A percentile compares a stretch with the other conserved stretches of the same genome.
These are phyloP conservation scores for Channa striata DNA, from an alignment of 2,797 vertebrate genomes.

Conservation along the genomic window DNA sequence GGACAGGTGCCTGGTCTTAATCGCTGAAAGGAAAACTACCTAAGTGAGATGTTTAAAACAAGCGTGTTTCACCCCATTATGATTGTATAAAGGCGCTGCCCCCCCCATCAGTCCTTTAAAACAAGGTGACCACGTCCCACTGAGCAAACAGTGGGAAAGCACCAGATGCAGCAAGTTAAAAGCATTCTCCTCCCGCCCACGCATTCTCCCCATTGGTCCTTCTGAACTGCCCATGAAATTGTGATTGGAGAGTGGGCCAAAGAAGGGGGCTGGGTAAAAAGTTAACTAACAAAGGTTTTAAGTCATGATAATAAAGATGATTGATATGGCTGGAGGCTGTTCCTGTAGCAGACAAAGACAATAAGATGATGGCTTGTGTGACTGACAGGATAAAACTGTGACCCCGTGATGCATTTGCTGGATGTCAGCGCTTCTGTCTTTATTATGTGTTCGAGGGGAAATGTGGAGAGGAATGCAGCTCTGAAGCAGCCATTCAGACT, in stretches of 20 bases:
- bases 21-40: slow-evolving; percentile 82
- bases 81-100: slow-evolving; percentile 76
- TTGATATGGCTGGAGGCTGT: slow-evolving; percentile 84
- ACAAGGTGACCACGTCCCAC: slow-evolving; percentile 88
- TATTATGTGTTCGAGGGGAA: slow-evolving; percentile 66
- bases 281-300: slow-evolving; percentile 86
- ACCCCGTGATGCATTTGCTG: slow-evolving; percentile 72
- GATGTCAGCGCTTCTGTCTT: slow-evolving; percentile 79
- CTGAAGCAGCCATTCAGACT: slow-evolving; percentile 63
- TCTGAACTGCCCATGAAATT: slow-evolving; percentile 84
- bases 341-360: slow-evolving; percentile 81
- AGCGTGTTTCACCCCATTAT: slow-evolving; percentile 84
- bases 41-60: slow-evolving; percentile 84
- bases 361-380: slow-evolving; percentile 74
- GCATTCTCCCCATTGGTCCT: slow-evolving; percentile 81
- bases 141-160: slow-evolving; percentile 85
- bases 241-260: slow-evolving; percentile 84
- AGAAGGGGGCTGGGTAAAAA: slow-evolving; percentile 75
- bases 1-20: slow-evolving; percentile 83
- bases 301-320: slow-evolving; percentile 89
- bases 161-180: slow-evolving; percentile 89
- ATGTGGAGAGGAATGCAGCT: slow-evolving; percentile 73
- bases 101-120: slow-evolving; percentile 83
- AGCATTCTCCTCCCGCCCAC: slow-evolving; percentile 86
- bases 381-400: slow-evolving; percentile 80